Conservation (phyloP, 2,888 invertebrate genomes). For the Oscheius myriophilus region DNA sequence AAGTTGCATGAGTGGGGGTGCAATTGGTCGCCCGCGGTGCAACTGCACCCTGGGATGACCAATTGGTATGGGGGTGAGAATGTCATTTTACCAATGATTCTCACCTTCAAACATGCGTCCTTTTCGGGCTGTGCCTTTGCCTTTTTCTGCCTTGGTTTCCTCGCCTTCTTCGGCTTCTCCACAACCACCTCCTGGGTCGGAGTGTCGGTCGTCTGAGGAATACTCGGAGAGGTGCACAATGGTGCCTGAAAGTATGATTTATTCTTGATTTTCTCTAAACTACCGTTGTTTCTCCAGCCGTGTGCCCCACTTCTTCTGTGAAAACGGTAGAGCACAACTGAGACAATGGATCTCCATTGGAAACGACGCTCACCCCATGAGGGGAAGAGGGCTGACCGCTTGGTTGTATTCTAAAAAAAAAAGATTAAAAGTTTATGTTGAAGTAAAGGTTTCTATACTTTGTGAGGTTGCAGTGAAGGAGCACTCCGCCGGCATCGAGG, state of each 20-base stretch:
- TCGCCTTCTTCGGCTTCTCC: constrained; percentile 17
- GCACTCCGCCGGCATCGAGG: background rate
- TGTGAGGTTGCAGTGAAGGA: constrained; percentile 17
- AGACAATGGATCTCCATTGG: constrained; percentile 4
- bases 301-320: background rate
- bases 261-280: background rate
- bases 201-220: background rate
- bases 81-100: too few species aligned
- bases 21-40: too few species aligned
- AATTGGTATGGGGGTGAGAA: too few species aligned
- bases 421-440: constrained; percentile 4
- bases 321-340: constrained; percentile 16
- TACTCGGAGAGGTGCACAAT: constrained; percentile 6
- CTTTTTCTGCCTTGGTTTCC: constrained; percentile 21
- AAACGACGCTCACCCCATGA: constrained; percentile 1
- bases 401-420: constrained; percentile 5
- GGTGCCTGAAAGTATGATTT: background rate
- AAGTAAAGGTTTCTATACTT: too few species aligned
- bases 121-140: constrained; percentile 16
- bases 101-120: constrained; percentile 27
- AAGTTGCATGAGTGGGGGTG: too few species aligned
- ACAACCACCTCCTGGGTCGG: background rate
- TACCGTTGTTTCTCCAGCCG: background rate
- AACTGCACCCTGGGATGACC: too few species aligned
- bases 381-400: background rate